Evolutionary conservation across 2,113 vertebrate species (phyloP).

Genomic region (Corythoichthys haematopterus): DNA sequence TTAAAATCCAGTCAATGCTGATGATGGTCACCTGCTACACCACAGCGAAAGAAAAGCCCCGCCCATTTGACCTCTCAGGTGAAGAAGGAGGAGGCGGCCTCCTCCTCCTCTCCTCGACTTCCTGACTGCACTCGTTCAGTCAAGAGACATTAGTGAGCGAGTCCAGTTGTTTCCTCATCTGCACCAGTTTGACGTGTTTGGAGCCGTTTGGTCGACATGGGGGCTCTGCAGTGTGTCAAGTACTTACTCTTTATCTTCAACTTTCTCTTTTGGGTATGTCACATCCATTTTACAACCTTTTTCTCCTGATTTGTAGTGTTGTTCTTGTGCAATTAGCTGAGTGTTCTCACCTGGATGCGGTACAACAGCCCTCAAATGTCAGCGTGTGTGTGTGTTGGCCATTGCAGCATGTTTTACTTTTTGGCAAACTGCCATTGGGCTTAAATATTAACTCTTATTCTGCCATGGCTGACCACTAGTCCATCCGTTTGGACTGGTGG

Average conservation of each 20-base stretch:
- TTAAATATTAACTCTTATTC: too few relatives aligned
- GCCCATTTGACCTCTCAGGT: not conserved
- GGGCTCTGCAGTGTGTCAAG: slow-evolving; percentile 80
- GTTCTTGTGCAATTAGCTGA: too few relatives aligned
- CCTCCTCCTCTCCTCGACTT: not conserved
- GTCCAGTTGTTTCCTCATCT: not conserved
- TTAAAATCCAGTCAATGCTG: not conserved
- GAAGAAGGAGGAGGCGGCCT: not conserved
- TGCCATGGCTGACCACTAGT: too few relatives aligned
- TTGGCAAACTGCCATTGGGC: too few relatives aligned
- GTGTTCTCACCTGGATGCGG: too few relatives aligned
- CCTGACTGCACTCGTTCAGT: not conserved
- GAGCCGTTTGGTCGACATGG: slow-evolving; percentile 53
- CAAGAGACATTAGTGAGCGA: not conserved
- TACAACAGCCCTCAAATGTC: too few relatives aligned
- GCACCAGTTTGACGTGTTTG: slow-evolving; percentile 3
- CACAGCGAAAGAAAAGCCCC: not conserved
- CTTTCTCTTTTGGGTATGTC: slow-evolving; percentile 87
- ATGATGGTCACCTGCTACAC: not conserved
- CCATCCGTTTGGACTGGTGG: too few relatives aligned
- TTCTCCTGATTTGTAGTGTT: not conserved
- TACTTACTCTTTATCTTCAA: slow-evolving; percentile 86
- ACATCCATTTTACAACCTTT: not conserved
- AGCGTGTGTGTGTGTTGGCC: too few relatives aligned
- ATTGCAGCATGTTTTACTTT: too few relatives aligned